Evolutionary conservation across 2,797 vertebrate species (phyloP), one percentile per base, ranked within the genome.

Genomic region (Crax fasciolata): DNA sequence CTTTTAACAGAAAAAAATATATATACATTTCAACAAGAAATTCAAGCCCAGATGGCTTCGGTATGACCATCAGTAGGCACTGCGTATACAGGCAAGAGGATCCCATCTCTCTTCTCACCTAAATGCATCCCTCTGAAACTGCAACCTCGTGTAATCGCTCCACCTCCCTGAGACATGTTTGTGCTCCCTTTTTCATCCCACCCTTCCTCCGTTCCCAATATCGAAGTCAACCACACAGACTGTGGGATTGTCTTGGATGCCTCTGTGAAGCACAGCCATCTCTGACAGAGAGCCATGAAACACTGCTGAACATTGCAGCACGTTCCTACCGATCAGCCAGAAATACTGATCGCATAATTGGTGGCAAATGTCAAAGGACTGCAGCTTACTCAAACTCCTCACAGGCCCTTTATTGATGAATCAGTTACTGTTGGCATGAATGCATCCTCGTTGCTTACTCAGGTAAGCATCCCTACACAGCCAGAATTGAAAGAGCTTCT

Each of bases 401-500:
- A 20, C 39, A 38, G 30, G 38, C 25, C 19, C 21, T 79, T 89
- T 59, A 79, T 44, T 48, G 78, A 89, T 32, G 2, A 84, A 87
- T 41, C n/a, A 23, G 68, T 84, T 94, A 44, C 46, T 70, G 32
- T 38, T 11, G 10, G 48, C 6, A 3, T 16, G 52, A 87, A 70
- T 63, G 63, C 24, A 59, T 58, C 51, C n/a, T 48, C 59, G 10
- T 18, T 54, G 66, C 71, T 78, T 92, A 93, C 41, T 66, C 65
- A 75, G 28, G 18, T 72, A 84, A 93, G 62, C 7, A 13, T 19
- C 38, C 39, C 28, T 27, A 18, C 46, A 25, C 15, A 39, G 20
- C 35, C 48, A 84, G 28, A 86, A 74, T 2, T 44, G 38, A 91
- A 94, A 86, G 13, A 86, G 11, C 5, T 83, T 23, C 61, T 84